Evolutionary conservation across 1,140 invertebrate genomes (phyloP), one percentile per base, ranked within the genome.

Genomic region (Grapholita molesta): DNA sequence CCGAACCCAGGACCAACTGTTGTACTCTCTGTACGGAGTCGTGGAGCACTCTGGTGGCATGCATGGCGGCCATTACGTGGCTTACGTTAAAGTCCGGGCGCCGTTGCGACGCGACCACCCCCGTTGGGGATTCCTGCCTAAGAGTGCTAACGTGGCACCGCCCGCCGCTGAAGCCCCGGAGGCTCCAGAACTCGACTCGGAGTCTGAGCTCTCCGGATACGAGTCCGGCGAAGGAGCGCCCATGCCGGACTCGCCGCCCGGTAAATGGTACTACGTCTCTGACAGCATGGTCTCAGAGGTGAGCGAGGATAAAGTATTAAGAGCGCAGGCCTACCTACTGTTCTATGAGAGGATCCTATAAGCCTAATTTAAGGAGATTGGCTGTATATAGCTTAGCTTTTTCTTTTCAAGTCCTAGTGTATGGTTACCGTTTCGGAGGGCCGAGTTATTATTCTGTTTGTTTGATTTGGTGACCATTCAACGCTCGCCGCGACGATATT

Each of bases 11-110:
- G 94, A 92, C 64, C 92, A 95, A 83, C 92, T 98, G 7, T 84
- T 97, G 21, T 99, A 99, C 89, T 95, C 97, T 0, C 92, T 99
- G 18, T 99, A 99, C 83, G 98, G 98, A 3, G 95, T 99, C 6
- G 98, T 99, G 12, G 97, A 98, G 83, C 99, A 99, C 83, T 96
- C 95, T 69, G 99, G 99, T 2, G 95, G 95, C 12, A 94, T 99
- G 72, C 95, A 96, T 77, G 96, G 97, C 61, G 99, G 98, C 3
- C 99, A 99, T 91, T 99, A 99, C 84, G 96, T 98, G n/a, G 97
- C 98, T 6, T 99, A 98, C 83, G 96, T 97, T 1, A 97, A 97
- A 92, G 96, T 97, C 23, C 91, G 95, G 35, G 76, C 92, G 6
- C 92, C 93, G 6, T 80, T 96, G 30, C 87, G 92, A 30, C 79